Evolutionary conservation across 2,888 invertebrate genomes (phyloP).

Genomic region (Trichopoda pennipes): DNA sequence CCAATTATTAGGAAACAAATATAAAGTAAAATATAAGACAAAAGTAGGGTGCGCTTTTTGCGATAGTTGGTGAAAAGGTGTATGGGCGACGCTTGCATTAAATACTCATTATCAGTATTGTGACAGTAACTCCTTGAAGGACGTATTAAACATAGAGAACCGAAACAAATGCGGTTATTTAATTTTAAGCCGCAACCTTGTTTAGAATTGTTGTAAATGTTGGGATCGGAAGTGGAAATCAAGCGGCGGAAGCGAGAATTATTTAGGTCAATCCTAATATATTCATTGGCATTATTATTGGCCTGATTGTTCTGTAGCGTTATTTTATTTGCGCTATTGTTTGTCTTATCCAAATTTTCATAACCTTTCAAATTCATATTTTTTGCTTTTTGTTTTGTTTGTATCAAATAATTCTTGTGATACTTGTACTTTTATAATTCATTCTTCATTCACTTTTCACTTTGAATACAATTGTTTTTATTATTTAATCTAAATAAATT

Average conservation of each 20-base stretch:
- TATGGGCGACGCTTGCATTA: constrained; percentile 22
- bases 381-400: not conserved
- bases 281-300: not conserved
- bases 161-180: constrained; percentile 59
- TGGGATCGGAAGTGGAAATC: constrained; percentile 68
- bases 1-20: constrained; percentile 85
- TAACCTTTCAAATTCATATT: constrained; percentile 65
- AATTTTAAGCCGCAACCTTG: constrained; percentile 67
- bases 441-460: not conserved
- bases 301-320: constrained; percentile 10
- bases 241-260: constrained; percentile 34
- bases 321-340: constrained; percentile 39
- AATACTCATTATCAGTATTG: constrained; percentile 8
- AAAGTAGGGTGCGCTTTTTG: constrained; percentile 75
- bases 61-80: constrained; percentile 37
- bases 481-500: constrained; percentile 9
- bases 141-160: constrained; percentile 60
- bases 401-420: not conserved
- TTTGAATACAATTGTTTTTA: not conserved
- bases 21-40: constrained; percentile 84
- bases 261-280: not conserved
- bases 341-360: constrained; percentile 70
- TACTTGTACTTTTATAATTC: not conserved
- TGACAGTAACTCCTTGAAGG: constrained; percentile 28
- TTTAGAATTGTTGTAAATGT: constrained; percentile 60